These are phyloP conservation scores for Echinometra lucunter DNA, from an alignment of 53 echinoderm and acorn worm species.

Conservation along the genomic window DNA sequence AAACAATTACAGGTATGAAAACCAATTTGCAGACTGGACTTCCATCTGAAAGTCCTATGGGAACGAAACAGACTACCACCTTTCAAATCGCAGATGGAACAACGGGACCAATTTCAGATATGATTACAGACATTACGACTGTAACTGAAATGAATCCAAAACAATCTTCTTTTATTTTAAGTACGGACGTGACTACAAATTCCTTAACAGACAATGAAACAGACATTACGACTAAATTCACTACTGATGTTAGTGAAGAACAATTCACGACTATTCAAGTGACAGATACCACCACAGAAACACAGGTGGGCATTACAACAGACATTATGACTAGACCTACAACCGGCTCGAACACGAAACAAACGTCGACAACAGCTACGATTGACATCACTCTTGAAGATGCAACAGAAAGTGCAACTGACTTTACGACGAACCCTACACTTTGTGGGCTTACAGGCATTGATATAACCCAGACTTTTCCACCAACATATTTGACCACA, in stretches of 20 bases:
- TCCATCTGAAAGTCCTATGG: background rate
- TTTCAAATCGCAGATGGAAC: background rate
- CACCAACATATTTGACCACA: background rate
- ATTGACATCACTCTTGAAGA: background rate
- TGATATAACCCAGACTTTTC: background rate
- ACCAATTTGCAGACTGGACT: background rate
- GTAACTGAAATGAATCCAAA: background rate
- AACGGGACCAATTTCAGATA: background rate
- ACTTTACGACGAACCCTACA: background rate
- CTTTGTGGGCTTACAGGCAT: background rate
- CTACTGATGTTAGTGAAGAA: background rate
- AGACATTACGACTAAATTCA: background rate
- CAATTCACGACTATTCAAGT: background rate
- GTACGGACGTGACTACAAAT: background rate
- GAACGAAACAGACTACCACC: background rate
- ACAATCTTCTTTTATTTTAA: background rate
- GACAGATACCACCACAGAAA: background rate
- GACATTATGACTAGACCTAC: background rate
- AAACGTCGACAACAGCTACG: background rate
- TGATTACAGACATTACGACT: background rate
- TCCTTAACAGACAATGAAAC: background rate
- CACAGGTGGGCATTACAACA: background rate
- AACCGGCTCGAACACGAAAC: background rate
- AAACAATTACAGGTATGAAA: background rate
- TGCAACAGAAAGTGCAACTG: background rate